phyloP scores from a whole-genome alignment of 2,113 vertebrate species.

The Tenebrosternarchus preto region DNA sequence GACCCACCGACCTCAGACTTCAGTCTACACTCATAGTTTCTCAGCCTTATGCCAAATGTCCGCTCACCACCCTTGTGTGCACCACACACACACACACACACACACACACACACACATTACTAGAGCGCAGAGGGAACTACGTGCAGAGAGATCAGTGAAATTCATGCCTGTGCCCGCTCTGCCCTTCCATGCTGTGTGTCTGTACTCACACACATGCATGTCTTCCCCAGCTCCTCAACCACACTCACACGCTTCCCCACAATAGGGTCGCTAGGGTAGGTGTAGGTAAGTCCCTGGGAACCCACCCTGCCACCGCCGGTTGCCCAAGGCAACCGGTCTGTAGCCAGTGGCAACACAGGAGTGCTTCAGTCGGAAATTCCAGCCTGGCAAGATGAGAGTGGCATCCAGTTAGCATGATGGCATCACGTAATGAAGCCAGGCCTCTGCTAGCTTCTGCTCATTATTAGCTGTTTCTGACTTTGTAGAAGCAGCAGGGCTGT shows the following conservation, averaged over 20 bases:
- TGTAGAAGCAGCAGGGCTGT: no score
- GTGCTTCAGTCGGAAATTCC: not conserved
- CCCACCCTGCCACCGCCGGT: constrained; percentile 4
- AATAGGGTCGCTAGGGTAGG: constrained; percentile 50
- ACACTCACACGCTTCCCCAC: not conserved
- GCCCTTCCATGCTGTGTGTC: not conserved
- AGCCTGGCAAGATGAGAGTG: not conserved
- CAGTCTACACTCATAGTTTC: constrained; percentile 56
- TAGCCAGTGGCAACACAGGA: not conserved
- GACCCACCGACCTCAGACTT: constrained; percentile 63
- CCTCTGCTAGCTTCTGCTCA: not conserved
- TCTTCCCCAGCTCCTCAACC: no score
- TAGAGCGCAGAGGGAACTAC: not conserved
- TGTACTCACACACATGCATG: no score
- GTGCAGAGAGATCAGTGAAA: constrained; percentile 23
- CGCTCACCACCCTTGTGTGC: constrained; percentile 1
- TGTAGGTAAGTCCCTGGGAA: constrained; percentile 22
- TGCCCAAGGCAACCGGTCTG: not conserved
- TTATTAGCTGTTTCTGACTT: not conserved
- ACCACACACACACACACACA: no score
- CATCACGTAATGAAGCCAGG: not conserved
- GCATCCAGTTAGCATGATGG: not conserved
- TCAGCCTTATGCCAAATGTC: constrained; percentile 62
- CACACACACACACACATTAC: constrained; percentile 5
- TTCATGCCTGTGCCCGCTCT: not conserved